Base-by-base conservation (phyloP, 2,113 vertebrate species). In the Ochotona curzoniae region DNA sequence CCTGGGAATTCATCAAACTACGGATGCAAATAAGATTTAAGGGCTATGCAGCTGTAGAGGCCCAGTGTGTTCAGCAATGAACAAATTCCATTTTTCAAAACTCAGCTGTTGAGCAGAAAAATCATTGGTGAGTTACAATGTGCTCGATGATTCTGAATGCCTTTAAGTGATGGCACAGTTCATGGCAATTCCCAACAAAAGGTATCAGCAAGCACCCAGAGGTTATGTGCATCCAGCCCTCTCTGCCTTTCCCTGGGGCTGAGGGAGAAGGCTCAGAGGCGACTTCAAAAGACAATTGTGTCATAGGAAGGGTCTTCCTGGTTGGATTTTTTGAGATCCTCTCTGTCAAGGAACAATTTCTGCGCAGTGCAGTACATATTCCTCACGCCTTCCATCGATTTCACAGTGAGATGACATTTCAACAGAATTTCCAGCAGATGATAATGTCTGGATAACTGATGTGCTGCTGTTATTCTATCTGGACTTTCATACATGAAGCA, bases 91-190 rank as follows among this genome's bases (percentile, higher is more conserved):
- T 87, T 97, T 98, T 97, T 97, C 95, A 95, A 96, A 95, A 91
- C 97, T 98, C 98, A 98, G 98, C 98, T 98, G 96, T 98, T 98
- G 97, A 98, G 98, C 98, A 95, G 96, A 97, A 97, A 96, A 98
- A 97, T 98, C 97, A 97, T 91, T 96, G 97, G 96, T 97, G 96
- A 98, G 97, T 97, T 98, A 98, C 97, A 98, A 97, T 98, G 96
- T 98, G 95, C 97, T 97, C 98, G 98, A 98, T 97, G 96, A 96
- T 95, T 94, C 94, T 98, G 98, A 98, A 97, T 83, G 96, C 95
- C 97, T 97, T 97, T 98, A 89, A 97, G 96, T 92, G 96, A 93
- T 97, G 96, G 91, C 95, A 97, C 81, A 97, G 96, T 97, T 97
- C 96, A 96, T 97, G 97, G 96, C 97, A 98, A 97, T 98, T 97